Base-by-base conservation (phyloP, 2,797 vertebrate species). In the Antrozous pallidus region DNA sequence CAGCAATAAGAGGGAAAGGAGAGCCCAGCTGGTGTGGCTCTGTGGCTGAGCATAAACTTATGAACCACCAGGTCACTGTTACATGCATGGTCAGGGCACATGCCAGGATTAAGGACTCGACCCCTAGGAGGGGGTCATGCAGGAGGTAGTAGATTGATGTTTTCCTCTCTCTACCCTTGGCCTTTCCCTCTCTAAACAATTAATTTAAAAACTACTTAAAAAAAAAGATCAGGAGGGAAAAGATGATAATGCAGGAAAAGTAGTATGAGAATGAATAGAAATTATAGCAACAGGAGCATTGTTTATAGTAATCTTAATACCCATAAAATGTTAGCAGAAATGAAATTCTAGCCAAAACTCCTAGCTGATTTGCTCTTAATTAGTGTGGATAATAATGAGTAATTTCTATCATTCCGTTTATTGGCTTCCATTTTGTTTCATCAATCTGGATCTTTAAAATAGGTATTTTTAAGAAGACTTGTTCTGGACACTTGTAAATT, bases 381-480 rank as follows among this genome's bases (percentile, higher is more conserved):
- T 85, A 74, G 7, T 14, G 70, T 77, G 54, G 26, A 49, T 78
- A 49, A 20, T 67, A 81, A 67, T 61, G 42, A 36, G 5, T 85
- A 93, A 86, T 77, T 91, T 94, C 13, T 61, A 77, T 91, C 84
- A 83, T 73, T 92, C 8, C 11, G 61, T 88, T 61, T 77, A 24
- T 93, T 96, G 65, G 88, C 24, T 92, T 96, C 42, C 63, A 18
- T 95, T 89, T 89, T 13, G 12, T 74, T 94, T 89, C 31, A 80
- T 86, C 67, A 88, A 54, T 81, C 22, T 77, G 33, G 31, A n/a
- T 81, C 69, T 84, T 94, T 28, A 91, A 93, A 95, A 90, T n/a
- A 65, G 5, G 0, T 77, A 45, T 77, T 87, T 31, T 47, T 87
- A 38, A 84, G 36, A 84, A 91, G 56, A 2, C 49, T 77, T 77